Evolutionary conservation across 2,888 invertebrate genomes (phyloP).

Genomic region (Drosophila fulvimacula): DNA sequence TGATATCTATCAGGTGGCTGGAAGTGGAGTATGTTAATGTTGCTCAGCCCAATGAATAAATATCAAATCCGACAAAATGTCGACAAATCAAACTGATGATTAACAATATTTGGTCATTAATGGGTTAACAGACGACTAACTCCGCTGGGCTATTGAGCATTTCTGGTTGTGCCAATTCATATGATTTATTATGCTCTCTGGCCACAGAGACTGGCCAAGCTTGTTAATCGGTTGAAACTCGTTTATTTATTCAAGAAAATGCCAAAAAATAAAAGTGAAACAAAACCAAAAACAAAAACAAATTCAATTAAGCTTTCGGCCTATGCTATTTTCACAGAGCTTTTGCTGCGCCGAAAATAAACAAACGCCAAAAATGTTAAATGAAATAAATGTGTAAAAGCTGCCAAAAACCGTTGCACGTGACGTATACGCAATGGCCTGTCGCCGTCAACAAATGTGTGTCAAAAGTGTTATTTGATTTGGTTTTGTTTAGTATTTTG

Average conservation of each 20-base stretch:
- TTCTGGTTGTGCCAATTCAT: slow-evolving; percentile 47
- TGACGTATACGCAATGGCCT: slow-evolving; percentile 65
- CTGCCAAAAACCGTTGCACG: slow-evolving; percentile 34
- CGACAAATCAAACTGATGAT: slow-evolving; percentile 13
- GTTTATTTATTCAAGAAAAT: slow-evolving; percentile 48
- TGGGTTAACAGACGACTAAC: slow-evolving; percentile 39
- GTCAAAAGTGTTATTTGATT: slow-evolving; percentile 39
- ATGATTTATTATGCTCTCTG: slow-evolving; percentile 56
- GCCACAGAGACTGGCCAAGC: slow-evolving; percentile 39
- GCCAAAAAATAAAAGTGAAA: slow-evolving; percentile 4
- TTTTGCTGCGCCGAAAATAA: slow-evolving; percentile 17
- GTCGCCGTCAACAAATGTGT: slow-evolving; percentile 43
- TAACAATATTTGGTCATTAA: slow-evolving; percentile 21
- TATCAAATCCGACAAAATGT: slow-evolving; percentile 1
- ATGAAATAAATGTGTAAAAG: slow-evolving; percentile 9
- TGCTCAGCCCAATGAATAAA: slow-evolving; percentile 39
- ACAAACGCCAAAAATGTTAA: not conserved
- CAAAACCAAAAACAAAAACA: slow-evolving; percentile 16
- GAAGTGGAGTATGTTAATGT: slow-evolving; percentile 28
- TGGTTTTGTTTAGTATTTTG: not conserved
- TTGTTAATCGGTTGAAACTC: slow-evolving; percentile 48
- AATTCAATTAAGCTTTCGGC: slow-evolving; percentile 15
- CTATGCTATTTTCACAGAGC: slow-evolving; percentile 10
- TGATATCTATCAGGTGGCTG: not conserved
- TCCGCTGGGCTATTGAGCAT: slow-evolving; percentile 26